These are phyloP conservation scores for Synergus gifuensis DNA, from an alignment of 2,888 invertebrate species.

Conservation along the genomic window DNA sequence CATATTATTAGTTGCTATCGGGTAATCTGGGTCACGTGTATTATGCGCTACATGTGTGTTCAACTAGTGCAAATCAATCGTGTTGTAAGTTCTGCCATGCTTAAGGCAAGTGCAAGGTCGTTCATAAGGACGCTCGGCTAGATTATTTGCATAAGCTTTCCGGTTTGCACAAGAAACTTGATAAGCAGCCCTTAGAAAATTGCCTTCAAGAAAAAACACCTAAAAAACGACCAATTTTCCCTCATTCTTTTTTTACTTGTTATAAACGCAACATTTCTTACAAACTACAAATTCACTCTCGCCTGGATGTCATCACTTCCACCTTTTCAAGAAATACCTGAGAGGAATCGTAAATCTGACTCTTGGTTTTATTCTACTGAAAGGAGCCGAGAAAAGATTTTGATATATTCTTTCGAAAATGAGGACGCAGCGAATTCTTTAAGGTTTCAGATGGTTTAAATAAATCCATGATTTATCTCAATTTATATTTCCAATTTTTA, in stretches of 20 bases:
- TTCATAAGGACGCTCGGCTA: background rate
- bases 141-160: conserved; percentile 20
- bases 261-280: background rate
- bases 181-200: background rate
- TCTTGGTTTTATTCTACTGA: conserved; percentile 3
- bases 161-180: conserved; percentile 14
- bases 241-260: conserved; percentile 4
- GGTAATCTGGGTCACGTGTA: conserved; percentile 38
- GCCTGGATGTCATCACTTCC: background rate
- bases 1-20: conserved; percentile 46
- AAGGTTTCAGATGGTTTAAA: background rate
- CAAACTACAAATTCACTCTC: background rate
- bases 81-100: conserved; percentile 39
- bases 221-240: background rate
- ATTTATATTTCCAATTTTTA: no score
- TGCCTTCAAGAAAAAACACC: background rate
- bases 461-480: background rate
- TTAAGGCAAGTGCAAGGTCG: conserved; percentile 50
- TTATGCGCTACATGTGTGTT: conserved; percentile 7
- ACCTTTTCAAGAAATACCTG: background rate
- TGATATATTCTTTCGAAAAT: background rate
- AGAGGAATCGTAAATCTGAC: background rate
- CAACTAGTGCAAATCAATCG: conserved; percentile 23
- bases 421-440: background rate
- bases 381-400: conserved; percentile 14